Evolutionary conservation across 2,888 invertebrate genomes (phyloP).

Genomic region (Autographa gamma): DNA sequence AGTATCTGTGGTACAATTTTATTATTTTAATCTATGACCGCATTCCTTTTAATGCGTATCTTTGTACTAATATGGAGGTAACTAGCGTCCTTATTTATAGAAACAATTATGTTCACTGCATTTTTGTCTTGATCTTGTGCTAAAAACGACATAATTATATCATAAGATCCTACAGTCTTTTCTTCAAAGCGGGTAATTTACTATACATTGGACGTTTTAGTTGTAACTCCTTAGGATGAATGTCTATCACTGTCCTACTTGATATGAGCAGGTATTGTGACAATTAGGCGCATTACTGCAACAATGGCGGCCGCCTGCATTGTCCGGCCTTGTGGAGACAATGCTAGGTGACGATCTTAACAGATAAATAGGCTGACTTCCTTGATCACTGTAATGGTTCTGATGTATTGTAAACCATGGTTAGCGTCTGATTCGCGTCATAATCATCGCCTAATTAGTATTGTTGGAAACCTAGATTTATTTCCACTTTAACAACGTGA

Average conservation of each 20-base stretch:
- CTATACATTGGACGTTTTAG: slow-evolving; percentile 50
- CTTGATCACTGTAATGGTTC: slow-evolving; percentile 63
- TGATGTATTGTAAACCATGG: slow-evolving; percentile 43
- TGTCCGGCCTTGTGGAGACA: slow-evolving; percentile 62
- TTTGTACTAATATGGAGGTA: slow-evolving; percentile 42
- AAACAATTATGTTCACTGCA: slow-evolving; percentile 5
- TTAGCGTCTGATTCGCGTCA: slow-evolving; percentile 28
- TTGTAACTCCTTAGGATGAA: slow-evolving; percentile 49
- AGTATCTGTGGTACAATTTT: slow-evolving; percentile 60
- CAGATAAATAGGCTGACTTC: slow-evolving; percentile 61
- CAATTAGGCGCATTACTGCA: slow-evolving; percentile 65
- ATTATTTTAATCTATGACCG: slow-evolving; percentile 63
- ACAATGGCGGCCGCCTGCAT: slow-evolving; percentile 63
- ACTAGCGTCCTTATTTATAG: slow-evolving; percentile 25
- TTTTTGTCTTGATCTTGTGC: slow-evolving; percentile 30
- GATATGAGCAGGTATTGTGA: slow-evolving; percentile 56
- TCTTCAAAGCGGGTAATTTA: not conserved
- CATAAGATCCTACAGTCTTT: not conserved
- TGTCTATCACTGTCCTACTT: slow-evolving; percentile 44
- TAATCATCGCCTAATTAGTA: slow-evolving; percentile 33
- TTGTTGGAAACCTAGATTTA: not conserved
- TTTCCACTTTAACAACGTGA: not conserved
- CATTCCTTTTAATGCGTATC: slow-evolving; percentile 47
- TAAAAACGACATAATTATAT: slow-evolving; percentile 6
- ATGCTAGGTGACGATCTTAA: slow-evolving; percentile 66